Evolutionary conservation across 2,888 invertebrate genomes (phyloP).

Genomic region (Coecobrya sp.): DNA sequence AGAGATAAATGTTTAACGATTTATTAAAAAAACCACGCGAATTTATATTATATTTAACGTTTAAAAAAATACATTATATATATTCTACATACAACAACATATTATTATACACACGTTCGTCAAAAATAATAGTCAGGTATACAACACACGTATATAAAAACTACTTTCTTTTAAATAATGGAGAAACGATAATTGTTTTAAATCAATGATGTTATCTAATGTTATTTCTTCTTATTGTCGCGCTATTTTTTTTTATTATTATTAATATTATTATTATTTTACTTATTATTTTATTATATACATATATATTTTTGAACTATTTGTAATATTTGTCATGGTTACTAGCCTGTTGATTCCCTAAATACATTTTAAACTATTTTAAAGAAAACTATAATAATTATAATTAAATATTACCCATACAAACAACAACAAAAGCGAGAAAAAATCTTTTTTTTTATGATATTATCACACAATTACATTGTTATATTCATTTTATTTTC

Average conservation of each 20-base stretch:
- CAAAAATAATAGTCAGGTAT: slow-evolving; percentile 9
- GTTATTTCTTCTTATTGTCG: slow-evolving; percentile 21
- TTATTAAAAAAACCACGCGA: too few relatives aligned
- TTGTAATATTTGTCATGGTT: background rate
- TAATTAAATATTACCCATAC: background rate
- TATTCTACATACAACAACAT: background rate
- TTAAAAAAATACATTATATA: background rate
- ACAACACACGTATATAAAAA: too few relatives aligned
- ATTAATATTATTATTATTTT: slow-evolving; percentile 18
- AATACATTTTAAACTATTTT: too few relatives aligned
- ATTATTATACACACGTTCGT: background rate
- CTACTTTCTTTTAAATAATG: slow-evolving; percentile 23
- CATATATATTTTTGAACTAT: too few relatives aligned
- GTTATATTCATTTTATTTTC: slow-evolving; percentile 23
- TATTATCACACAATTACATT: slow-evolving; percentile 21
- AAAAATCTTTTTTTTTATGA: slow-evolving; percentile 9
- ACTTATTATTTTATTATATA: background rate
- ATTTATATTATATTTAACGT: too few relatives aligned
- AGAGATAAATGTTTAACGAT: too few relatives aligned
- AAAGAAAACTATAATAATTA: background rate
- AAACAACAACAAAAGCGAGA: background rate
- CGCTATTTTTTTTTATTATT: slow-evolving; percentile 2
- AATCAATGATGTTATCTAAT: slow-evolving; percentile 50
- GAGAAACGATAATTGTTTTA: slow-evolving; percentile 41
- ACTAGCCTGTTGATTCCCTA: background rate